Base-by-base conservation (phyloP, 1,140 invertebrate species). In the Aphelenchoides besseyi region DNA sequence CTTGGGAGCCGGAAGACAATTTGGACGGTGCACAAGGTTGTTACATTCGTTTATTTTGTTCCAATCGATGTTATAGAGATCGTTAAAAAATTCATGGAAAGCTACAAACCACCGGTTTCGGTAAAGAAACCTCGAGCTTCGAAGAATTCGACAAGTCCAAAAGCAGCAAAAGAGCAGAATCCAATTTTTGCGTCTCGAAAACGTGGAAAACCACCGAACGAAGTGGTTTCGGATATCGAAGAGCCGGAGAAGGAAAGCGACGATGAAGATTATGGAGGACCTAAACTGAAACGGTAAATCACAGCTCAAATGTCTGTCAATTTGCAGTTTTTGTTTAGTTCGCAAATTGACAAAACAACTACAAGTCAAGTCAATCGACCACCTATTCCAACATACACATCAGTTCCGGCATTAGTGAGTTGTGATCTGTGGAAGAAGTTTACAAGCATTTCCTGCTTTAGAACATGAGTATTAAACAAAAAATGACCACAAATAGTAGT, bases 1-100 rank as follows among this genome's bases (percentile, higher is more conserved):
- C 69, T 1, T 70, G 69, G 69, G 69, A 70, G 35, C 69, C 69
- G 3, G 61, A 67, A 53, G 69, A 70, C 16, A 36, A 29, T 52
- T 12, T 70, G 9, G 53, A 32, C n/a, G 69, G 69, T 3, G 69
- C 69, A 0, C 23, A 70, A 54, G n/a, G n/a, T n/a, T n/a, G n/a
- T n/a, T n/a, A n/a, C n/a, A n/a, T n/a, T n/a, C n/a, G n/a, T n/a
- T n/a, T n/a, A n/a, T n/a, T n/a, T n/a, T n/a, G n/a, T n/a, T n/a
- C n/a, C n/a, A n/a, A n/a, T n/a, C n/a, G n/a, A n/a, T n/a, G n/a
- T n/a, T n/a, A n/a, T n/a, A n/a, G 69, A 70, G 28, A 36, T 55
- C n/a, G 54, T 70, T 12, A 32, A 33, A 18, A 37, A 62, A 18
- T 70, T 69, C 33, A 70, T 70, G 69, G 18, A 1, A 9, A 67